Base-by-base conservation (phyloP, 2,888 invertebrate species). In the Trichogramma evanescens region DNA sequence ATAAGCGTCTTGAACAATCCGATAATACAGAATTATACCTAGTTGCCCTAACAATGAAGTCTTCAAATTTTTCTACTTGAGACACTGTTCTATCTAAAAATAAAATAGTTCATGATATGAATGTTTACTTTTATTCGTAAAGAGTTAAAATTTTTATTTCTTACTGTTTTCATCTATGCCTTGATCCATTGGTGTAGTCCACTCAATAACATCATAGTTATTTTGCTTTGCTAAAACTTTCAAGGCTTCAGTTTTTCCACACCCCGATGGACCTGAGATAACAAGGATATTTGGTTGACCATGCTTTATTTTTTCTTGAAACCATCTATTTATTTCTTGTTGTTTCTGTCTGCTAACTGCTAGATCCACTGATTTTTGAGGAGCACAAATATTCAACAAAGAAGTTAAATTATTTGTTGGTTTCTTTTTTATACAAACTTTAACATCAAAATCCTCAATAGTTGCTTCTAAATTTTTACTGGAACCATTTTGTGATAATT, bases 181-280 rank as follows among this genome's bases (percentile, higher is more conserved):
- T 68, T 84, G 83, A 76, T 90, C 89, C 7, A 87, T 68, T 5
- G 93, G 93, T 68, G 90, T 92, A 39, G 87, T 84, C 94, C 94
- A 95, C 77, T 94, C 93, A 43, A 84, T 80, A 44, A 90, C 71
- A 68, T 83, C 82, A 43, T 84, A 78, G 41, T 81, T 80, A 64
- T 86, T 76, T 67, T 86, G 84, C 58, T 82, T 80, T 44, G 89
- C 88, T 7, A 93, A 67, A 6, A 86, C 81, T 60, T 81, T 82
- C 1, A 93, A 68, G 1, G 91, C 85, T 0, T 86, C 83, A 1
- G 93, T 90, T 80, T 95, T 95, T 0, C 93, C 93, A 72, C 86
- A 84, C 0, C 95, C 95, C 0, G 93, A 84, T 38, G 94, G 91
- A 0, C 95, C 95, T 6, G 87, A 87, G 38, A 95, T 68, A 4